These are phyloP conservation scores for Gasteruption jaculator DNA, from an alignment of 2,888 invertebrate species.

Conservation along the genomic window DNA sequence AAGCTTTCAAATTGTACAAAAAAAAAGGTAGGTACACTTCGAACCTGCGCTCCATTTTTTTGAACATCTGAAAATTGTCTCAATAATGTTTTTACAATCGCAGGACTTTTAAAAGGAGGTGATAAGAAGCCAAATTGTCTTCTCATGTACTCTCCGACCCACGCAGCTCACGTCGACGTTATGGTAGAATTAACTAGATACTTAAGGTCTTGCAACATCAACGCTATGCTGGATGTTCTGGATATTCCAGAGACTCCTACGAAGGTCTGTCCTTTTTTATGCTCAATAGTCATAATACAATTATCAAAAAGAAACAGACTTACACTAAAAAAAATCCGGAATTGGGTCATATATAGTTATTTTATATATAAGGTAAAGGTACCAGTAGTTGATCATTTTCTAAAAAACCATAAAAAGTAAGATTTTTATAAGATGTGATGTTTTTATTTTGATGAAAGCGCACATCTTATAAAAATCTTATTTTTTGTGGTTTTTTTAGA, in stretches of 20 bases:
- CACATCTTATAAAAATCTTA: too few species aligned
- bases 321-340: too few species aligned
- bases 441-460: background rate
- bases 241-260: constrained; percentile 37
- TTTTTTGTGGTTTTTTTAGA: constrained; percentile 4
- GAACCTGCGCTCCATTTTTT: too few species aligned
- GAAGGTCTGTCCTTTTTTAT: constrained; percentile 33
- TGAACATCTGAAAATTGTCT: background rate
- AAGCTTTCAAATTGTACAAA: constrained; percentile 37
- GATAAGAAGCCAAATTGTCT: constrained; percentile 40
- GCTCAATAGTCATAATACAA: too few species aligned
- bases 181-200: constrained; percentile 42
- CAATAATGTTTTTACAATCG: constrained; percentile 12
- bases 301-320: too few species aligned
- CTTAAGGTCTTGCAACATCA: constrained; percentile 39
- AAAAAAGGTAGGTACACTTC: constrained; percentile 34
- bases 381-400: too few species aligned
- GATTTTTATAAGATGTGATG: background rate
- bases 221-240: constrained; percentile 43
- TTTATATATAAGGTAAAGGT: too few species aligned
- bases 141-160: constrained; percentile 43
- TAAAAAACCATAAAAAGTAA: too few species aligned
- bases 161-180: constrained; percentile 38
- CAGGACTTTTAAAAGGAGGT: constrained; percentile 27
- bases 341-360: too few species aligned